A percentile compares a stretch with the other conserved stretches of the same genome.
Conservation (phyloP, 2,113 vertebrate genomes). For the Seriola aureovittata region DNA sequence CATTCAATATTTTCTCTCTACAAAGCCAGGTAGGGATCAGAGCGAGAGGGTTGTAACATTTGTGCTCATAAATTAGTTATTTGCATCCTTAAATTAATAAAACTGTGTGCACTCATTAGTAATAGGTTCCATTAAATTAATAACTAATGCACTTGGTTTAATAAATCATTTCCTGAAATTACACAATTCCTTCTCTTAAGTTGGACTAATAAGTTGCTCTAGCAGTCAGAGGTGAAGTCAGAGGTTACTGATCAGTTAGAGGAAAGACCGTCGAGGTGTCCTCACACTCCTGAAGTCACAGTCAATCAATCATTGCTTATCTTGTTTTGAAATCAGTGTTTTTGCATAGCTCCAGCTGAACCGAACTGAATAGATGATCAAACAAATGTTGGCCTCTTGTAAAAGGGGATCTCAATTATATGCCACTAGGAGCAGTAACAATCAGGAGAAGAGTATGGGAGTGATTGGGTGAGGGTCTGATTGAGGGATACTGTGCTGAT, state of each 20-base stretch:
- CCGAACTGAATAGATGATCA: not conserved
- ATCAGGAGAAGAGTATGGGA: conserved; percentile 8
- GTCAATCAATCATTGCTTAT: not conserved
- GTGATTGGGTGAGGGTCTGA: conserved; percentile 34
- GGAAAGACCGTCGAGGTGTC: too few relatives aligned
- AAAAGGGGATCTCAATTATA: conserved; percentile 3
- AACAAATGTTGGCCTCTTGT: not conserved
- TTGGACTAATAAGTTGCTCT: conserved; percentile 37
- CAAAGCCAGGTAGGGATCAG: not conserved
- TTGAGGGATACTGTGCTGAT: conserved; percentile 22
- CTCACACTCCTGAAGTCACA: not conserved
- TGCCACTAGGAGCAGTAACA: not conserved
- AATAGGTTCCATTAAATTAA: conserved; percentile 62
- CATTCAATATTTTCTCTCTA: not conserved
- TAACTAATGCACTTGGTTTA: conserved; percentile 47
- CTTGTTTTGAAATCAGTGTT: too few relatives aligned
- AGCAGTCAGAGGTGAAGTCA: conserved; percentile 10
- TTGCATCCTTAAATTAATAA: conserved; percentile 34
- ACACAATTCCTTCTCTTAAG: conserved; percentile 30
- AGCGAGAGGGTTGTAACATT: not conserved
- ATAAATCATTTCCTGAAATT: conserved; percentile 26
- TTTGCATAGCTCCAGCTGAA: not conserved
- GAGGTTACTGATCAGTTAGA: not conserved
- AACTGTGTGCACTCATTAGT: conserved; percentile 33
- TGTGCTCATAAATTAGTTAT: conserved; percentile 20